These are phyloP conservation scores for Eulemur rubriventer DNA, from an alignment of 2,797 vertebrate genomes.

Conservation along the genomic window DNA sequence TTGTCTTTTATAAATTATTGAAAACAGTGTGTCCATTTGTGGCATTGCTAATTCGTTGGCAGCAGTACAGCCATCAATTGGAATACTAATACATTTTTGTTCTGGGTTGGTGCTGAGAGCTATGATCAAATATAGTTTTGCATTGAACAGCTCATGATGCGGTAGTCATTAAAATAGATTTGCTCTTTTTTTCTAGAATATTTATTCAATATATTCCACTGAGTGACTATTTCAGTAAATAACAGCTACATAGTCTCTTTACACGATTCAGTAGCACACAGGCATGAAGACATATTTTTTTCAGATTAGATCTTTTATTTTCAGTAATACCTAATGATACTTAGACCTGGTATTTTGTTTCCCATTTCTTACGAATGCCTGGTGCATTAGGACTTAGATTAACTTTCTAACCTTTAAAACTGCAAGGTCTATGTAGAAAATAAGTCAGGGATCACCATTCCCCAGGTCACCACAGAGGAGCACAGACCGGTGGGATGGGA, in stretches of 20 bases:
- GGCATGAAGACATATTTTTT: not conserved
- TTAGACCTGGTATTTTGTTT: not conserved
- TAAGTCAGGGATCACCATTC: not conserved
- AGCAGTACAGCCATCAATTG: not conserved
- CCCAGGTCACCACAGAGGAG: not conserved
- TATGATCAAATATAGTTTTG: slow-evolving; percentile 6
- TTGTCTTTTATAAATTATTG: not conserved
- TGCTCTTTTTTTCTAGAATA: not conserved
- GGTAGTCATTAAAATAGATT: slow-evolving; percentile 22
- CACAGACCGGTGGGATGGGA: not conserved
- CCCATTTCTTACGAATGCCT: not conserved
- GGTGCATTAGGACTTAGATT: not conserved
- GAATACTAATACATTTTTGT: slow-evolving; percentile 27
- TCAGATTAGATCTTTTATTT: slow-evolving; percentile 27
- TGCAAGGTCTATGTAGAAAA: not conserved
- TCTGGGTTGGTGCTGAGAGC: not conserved
- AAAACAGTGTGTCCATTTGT: not conserved
- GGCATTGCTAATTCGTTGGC: not conserved
- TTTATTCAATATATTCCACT: slow-evolving; percentile 27
- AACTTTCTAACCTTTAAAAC: not conserved
- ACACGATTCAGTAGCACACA: not conserved
- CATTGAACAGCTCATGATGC: not conserved
- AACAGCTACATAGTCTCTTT: not conserved
- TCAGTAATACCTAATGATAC: not conserved
- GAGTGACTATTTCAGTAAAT: slow-evolving; percentile 6